These are phyloP conservation scores for Crotalus tigris DNA, from an alignment of 2,113 vertebrate genomes.

Conservation along the genomic window DNA sequence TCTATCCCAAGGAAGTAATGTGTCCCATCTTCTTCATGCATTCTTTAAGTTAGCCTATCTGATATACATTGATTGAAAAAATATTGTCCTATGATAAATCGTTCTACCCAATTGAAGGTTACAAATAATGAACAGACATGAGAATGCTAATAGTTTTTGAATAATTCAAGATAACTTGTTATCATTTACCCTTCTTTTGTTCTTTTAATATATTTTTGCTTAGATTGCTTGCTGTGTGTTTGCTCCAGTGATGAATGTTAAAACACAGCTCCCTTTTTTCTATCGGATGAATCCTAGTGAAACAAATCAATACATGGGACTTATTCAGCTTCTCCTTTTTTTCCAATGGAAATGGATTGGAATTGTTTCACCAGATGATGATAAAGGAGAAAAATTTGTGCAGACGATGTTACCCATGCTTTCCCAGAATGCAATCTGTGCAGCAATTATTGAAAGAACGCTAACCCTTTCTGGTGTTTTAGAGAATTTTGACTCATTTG, in stretches of 20 bases:
- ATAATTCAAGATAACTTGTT: background rate
- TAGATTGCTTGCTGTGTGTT: slow-evolving; percentile 1
- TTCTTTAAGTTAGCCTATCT: too few species aligned
- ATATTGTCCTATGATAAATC: background rate
- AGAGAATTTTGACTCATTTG: background rate
- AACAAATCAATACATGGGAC: background rate
- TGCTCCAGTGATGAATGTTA: background rate
- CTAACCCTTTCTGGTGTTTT: background rate
- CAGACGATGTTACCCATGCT: background rate
- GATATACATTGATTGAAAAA: too few species aligned
- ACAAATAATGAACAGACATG: background rate
- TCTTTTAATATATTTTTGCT: background rate
- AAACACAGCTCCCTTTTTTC: background rate
- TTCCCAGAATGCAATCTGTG: background rate
- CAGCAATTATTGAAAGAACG: background rate
- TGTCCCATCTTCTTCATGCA: too few species aligned
- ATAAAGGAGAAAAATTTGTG: slow-evolving; percentile 1
- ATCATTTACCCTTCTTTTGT: background rate
- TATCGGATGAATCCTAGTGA: slow-evolving; percentile 2
- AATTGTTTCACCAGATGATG: slow-evolving; percentile 7
- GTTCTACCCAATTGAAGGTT: background rate
- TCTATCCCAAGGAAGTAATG: too few species aligned
- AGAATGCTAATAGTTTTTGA: background rate
- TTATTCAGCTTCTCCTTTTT: background rate
- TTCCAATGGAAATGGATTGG: slow-evolving; percentile 11